Conservation (phyloP, 1,140 invertebrate species). For the Camponotus vicinus region DNA sequence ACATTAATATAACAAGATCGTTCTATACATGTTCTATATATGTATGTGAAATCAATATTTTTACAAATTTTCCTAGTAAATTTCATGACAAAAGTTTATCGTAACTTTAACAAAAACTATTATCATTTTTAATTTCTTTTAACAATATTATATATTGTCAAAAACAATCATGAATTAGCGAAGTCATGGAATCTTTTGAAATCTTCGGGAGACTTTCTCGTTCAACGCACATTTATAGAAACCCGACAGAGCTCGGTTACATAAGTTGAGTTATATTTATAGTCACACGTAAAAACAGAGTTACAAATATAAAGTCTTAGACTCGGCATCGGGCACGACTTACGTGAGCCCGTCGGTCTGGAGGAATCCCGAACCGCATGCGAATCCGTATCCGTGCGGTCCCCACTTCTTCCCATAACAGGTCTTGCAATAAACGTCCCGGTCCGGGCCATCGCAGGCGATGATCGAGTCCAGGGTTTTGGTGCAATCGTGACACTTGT, state of each 20-base stretch:
- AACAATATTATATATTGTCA: neutral
- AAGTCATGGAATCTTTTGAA: neutral
- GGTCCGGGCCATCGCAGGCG: slow-evolving; percentile 96
- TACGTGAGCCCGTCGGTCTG: slow-evolving; percentile 95
- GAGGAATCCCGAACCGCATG: slow-evolving; percentile 97
- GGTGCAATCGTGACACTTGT: slow-evolving; percentile 97
- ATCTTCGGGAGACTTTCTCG: neutral
- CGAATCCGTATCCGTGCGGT: slow-evolving; percentile 97
- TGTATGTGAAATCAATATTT: neutral
- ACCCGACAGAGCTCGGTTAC: slow-evolving; percentile 2
- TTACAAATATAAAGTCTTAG: neutral
- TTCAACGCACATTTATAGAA: neutral
- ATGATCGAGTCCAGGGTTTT: slow-evolving; percentile 97
- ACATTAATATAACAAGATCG: neutral
- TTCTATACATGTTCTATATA: neutral
- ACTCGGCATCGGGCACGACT: slow-evolving; percentile 78
- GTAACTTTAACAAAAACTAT: neutral
- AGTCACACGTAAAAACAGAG: neutral
- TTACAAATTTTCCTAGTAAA: neutral
- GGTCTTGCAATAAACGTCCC: slow-evolving; percentile 97
- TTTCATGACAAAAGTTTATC: neutral
- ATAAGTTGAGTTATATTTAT: slow-evolving; percentile 45
- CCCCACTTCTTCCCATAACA: slow-evolving; percentile 98
- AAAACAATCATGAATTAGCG: neutral
- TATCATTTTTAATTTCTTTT: neutral